A percentile compares a stretch with the other conserved stretches of the same genome.
These are phyloP conservation scores for Amiota minor DNA, from an alignment of 2,888 invertebrate genomes.

Conservation along the genomic window DNA sequence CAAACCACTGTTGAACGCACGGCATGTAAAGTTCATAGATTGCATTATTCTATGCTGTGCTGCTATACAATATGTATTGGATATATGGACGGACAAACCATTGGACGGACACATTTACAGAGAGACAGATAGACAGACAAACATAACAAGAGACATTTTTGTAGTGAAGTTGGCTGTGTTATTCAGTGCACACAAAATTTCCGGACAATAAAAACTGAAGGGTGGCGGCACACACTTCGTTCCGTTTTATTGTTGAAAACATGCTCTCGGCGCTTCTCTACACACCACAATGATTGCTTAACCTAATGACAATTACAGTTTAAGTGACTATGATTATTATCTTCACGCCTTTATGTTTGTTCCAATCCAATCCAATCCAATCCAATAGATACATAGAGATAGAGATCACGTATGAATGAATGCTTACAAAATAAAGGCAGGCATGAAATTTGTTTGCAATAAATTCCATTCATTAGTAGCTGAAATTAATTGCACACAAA, in stretches of 20 bases:
- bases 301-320: conserved; percentile 68
- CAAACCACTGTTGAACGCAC: conserved; percentile 54
- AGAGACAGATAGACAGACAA: not conserved
- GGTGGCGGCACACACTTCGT: conserved; percentile 63
- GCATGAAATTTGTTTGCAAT: too few species aligned
- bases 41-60: conserved; percentile 57
- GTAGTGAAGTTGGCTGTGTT: conserved; percentile 46
- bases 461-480: too few species aligned
- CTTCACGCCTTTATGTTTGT: conserved; percentile 46
- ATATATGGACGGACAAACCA: too few species aligned
- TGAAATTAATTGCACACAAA: too few species aligned
- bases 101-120: too few species aligned
- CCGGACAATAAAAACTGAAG: conserved; percentile 55
- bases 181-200: conserved; percentile 43
- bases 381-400: too few species aligned
- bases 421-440: too few species aligned
- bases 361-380: not conserved
- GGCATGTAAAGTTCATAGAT: conserved; percentile 24
- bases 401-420: too few species aligned
- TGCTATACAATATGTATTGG: too few species aligned
- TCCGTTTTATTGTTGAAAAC: conserved; percentile 24
- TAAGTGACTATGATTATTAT: conserved; percentile 58
- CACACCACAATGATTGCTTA: conserved; percentile 57
- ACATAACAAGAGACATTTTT: conserved; percentile 38
- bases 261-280: conserved; percentile 32